phyloP scores from a whole-genome alignment of 2,888 invertebrate species.

The Nomada hirtipes region DNA sequence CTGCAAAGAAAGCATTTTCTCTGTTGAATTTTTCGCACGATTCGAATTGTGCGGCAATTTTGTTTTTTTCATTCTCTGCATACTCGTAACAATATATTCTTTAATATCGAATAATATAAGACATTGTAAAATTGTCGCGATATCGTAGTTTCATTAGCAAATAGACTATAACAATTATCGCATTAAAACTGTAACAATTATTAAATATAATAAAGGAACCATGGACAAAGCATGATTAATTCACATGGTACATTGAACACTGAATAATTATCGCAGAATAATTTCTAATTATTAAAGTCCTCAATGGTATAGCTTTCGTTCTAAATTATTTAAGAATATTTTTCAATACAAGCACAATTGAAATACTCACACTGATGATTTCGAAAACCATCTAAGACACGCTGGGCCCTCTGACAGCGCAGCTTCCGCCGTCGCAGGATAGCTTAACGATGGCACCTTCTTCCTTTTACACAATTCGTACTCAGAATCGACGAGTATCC shows the following conservation, averaged over 20 bases:
- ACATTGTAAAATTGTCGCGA: neutral
- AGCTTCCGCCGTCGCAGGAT: slow-evolving; percentile 92
- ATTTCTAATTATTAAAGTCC: no score
- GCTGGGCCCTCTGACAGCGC: slow-evolving; percentile 92
- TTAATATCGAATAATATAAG: no score
- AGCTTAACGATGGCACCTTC: slow-evolving; percentile 88
- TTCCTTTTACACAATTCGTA: slow-evolving; percentile 85
- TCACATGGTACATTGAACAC: no score
- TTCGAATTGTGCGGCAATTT: neutral
- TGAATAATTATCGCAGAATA: no score
- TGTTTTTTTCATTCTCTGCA: neutral
- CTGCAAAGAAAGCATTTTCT: slow-evolving; percentile 84
- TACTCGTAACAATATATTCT: no score
- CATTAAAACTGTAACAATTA: neutral
- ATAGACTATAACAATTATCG: neutral
- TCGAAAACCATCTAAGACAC: slow-evolving; percentile 84
- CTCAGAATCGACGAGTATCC: slow-evolving; percentile 91
- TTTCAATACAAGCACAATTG: neutral
- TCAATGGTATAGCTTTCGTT: neutral
- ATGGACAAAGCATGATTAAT: no score
- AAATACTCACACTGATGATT: slow-evolving; percentile 56
- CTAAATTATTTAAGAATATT: neutral
- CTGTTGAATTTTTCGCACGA: neutral
- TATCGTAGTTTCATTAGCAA: neutral
- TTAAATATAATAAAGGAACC: no score